Base-by-base conservation (phyloP, 2,888 invertebrate species). In the Drosophila emarginata region DNA sequence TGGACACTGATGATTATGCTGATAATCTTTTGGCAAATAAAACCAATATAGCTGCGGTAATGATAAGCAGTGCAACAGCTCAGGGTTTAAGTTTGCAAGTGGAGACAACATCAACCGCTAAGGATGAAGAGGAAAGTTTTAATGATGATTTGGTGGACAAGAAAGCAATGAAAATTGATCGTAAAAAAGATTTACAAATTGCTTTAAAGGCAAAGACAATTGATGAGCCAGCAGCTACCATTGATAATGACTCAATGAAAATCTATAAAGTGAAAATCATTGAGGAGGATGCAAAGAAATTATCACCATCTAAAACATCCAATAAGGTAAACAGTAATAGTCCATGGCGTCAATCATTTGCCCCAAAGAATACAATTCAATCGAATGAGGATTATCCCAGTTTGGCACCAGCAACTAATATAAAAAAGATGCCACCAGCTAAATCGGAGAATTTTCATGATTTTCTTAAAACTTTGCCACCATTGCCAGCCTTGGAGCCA, bases 41-140 rank as follows among this genome's bases (percentile, higher is more conserved):
- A 39, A 62, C 50, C 0, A 68, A 65, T 45, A 74, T 79, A 12
- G 79, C 76, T 1, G 75, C 80, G 3, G 72, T 72, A 0, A 79
- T 85, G 78, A 74, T 75, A 11, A 81, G 80, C 64, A 87, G 87
- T 52, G 84, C 85, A 67, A 87, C 71, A 54, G 77, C 82, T 0
- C 80, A 84, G 28, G 85, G 80, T 11, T 53, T 83, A 18, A 72
- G 50, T 45, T 12, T 86, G 60, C 80, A 79, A 23, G 77, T 83
- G 21, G 69, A 81, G 45, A 70, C n/a, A n/a, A 12, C 32, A 45
- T 23, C 23, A 2, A 23, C 2, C 4, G 23, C 2, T 18, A 18
- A 3, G 4, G 45, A 4, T 11, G 37, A 67, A 0, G 52, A 62
- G 9, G 54, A 66, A n/a, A 40, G 11, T 32, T 9, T 32, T 23